Base-by-base conservation (phyloP, 2,113 vertebrate species). In the Oncorhynchus masou region DNA sequence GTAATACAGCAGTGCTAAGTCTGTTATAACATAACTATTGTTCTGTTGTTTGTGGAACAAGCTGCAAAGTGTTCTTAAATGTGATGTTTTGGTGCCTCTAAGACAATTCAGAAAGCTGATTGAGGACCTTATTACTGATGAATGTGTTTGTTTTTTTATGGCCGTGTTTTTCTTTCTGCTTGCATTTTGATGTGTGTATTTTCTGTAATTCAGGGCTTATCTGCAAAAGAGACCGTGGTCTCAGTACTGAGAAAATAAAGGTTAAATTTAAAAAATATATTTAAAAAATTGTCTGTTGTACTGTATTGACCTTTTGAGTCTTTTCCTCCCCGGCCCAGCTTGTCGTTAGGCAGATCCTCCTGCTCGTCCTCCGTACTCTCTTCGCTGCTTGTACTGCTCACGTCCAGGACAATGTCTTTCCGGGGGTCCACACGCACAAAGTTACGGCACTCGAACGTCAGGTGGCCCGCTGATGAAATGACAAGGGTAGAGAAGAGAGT, bases 331-430 rank as follows among this genome's bases (percentile, higher is more conserved):
- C 93, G 85, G 13, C 69, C 81, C 9, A 92, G 88, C 75, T 95
- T 95, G 48, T 95, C 84, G 39, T 84, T 93, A 60, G 85, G 83
- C 34, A 92, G 85, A 16, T 91, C 85, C 39, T 92, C 89, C 72
- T 89, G 89, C 2, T 94, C 89, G 0, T 94, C 92, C 0, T 92
- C 92, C 51, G 98, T 96, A 2, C 95, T 97, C 82, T 99, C 97
- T 86, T 99, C 98, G 39, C 87, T 96, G 87, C 98, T 99, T 67
- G 98, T 99, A 88, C 98, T 99, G 91, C 98, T 99, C 22, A 99
- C 96, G 65, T 99, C 98, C 85, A 99, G 88, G 75, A 99, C 97
- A n/a, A 99, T 98, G 90, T 99, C 98, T 81, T 98, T 97, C 84
- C 96, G 94, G 11, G 97, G 98, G 81, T 99, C 98, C 73, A 99